Percentiles rank a stretch among this genome's conserved stretches.
Conservation (phyloP, 2,113 vertebrate genomes). For the Hydrolagus affinis region DNA sequence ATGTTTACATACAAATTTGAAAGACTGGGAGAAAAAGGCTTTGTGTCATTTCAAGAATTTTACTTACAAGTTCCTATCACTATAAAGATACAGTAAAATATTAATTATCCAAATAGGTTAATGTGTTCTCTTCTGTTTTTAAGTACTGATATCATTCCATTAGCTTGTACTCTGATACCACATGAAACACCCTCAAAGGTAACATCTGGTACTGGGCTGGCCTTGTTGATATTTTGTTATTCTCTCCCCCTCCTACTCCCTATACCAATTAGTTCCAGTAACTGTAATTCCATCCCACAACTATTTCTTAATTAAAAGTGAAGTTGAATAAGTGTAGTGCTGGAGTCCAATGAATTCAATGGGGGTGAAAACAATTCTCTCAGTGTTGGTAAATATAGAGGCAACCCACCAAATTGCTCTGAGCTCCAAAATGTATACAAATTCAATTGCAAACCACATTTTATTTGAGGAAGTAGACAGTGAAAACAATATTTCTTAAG, state of each 20-base stretch:
- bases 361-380: neutral
- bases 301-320: neutral
- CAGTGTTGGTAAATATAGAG: neutral
- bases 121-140: neutral
- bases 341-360: neutral
- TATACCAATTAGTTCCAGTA: neutral
- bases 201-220: neutral
- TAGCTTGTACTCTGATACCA: neutral
- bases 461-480: neutral
- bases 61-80: too few species aligned
- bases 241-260: neutral
- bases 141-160: neutral
- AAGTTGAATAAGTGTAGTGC: neutral
- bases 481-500: neutral
- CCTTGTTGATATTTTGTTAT: neutral
- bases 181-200: neutral
- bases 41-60: too few species aligned
- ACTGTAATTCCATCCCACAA: neutral
- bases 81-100: too few species aligned
- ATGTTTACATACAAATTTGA: too few species aligned
- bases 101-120: too few species aligned
- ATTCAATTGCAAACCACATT: neutral
- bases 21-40: too few species aligned
- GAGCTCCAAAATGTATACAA: neutral
- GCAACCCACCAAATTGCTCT: neutral